Percentiles rank a stretch among this genome's conserved stretches.
Evolutionary conservation across 2,797 vertebrate genomes (phyloP).

Genomic region (Rhyacichthys aspro): DNA sequence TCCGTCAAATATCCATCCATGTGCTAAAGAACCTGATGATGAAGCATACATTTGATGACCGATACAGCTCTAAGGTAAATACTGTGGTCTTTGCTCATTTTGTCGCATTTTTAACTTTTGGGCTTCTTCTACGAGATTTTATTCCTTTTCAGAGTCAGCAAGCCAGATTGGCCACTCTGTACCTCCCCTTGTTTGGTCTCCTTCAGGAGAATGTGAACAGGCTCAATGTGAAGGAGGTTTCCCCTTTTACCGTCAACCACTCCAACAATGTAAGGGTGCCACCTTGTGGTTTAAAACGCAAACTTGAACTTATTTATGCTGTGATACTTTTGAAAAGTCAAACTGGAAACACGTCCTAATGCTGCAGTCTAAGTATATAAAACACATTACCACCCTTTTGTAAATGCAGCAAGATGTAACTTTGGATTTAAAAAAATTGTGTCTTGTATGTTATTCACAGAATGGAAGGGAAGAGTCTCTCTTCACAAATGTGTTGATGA

Average conservation of each 20-base stretch:
- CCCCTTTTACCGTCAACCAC: slow-evolving; percentile 84
- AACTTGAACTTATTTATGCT: neutral
- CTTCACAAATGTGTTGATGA: slow-evolving; percentile 82
- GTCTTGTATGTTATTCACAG: slow-evolving; percentile 66
- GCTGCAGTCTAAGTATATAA: no score
- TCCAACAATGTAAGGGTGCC: slow-evolving; percentile 84
- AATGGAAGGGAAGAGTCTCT: slow-evolving; percentile 87
- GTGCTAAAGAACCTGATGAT: slow-evolving; percentile 97
- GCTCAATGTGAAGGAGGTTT: slow-evolving; percentile 92
- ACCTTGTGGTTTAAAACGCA: slow-evolving; percentile 55
- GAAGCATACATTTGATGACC: slow-evolving; percentile 95
- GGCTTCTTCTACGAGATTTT: slow-evolving; percentile 3
- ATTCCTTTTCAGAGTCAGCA: slow-evolving; percentile 89
- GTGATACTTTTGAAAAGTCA: no score
- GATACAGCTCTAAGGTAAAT: slow-evolving; percentile 89
- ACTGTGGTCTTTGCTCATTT: neutral
- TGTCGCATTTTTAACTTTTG: neutral
- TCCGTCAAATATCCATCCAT: slow-evolving; percentile 90
- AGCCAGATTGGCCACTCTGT: slow-evolving; percentile 93
- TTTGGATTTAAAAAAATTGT: no score
- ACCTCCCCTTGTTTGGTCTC: slow-evolving; percentile 93
- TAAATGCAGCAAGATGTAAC: no score
- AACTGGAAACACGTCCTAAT: no score
- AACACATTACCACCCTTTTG: no score
- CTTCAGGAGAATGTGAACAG: slow-evolving; percentile 95